phyloP scores from a whole-genome alignment of 2,113 vertebrate genomes.

The Ceuthmochares aereus region DNA sequence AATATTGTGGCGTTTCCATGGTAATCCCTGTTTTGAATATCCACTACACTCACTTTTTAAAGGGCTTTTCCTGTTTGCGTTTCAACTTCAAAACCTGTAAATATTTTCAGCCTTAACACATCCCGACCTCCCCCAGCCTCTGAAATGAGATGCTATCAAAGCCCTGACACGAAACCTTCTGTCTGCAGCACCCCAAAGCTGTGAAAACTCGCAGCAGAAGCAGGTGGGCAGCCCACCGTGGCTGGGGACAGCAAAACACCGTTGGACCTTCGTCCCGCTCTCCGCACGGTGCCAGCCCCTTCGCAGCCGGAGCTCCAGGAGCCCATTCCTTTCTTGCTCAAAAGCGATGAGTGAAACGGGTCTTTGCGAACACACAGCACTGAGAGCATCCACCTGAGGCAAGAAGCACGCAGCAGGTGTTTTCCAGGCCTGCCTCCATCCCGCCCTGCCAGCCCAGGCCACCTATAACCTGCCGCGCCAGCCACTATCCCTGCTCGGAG shows the following conservation, averaged over 20 bases:
- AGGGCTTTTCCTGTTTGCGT: conserved; percentile 86
- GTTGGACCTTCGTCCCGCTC: neutral
- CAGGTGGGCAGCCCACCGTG: neutral
- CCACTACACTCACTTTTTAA: conserved; percentile 82
- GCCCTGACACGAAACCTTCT: neutral
- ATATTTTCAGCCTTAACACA: conserved; percentile 78
- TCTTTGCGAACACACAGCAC: accelerated
- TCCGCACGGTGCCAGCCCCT: neutral
- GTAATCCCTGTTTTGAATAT: conserved; percentile 86
- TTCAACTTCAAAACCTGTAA: conserved; percentile 83
- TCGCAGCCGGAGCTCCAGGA: neutral
- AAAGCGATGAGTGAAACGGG: neutral
- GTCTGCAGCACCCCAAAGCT: neutral
- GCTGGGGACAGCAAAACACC: neutral
- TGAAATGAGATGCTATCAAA: neutral
- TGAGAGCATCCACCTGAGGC: neutral
- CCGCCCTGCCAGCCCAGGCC: neutral
- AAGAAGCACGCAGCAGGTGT: neutral
- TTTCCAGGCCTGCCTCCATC: neutral
- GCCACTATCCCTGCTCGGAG: neutral
- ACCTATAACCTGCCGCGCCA: neutral
- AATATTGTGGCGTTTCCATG: conserved; percentile 89
- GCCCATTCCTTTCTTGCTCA: neutral
- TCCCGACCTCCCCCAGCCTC: conserved; percentile 36
- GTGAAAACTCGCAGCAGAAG: neutral